Evolutionary conservation across 2,113 vertebrate genomes (phyloP).

Genomic region (Seriola aureovittata): DNA sequence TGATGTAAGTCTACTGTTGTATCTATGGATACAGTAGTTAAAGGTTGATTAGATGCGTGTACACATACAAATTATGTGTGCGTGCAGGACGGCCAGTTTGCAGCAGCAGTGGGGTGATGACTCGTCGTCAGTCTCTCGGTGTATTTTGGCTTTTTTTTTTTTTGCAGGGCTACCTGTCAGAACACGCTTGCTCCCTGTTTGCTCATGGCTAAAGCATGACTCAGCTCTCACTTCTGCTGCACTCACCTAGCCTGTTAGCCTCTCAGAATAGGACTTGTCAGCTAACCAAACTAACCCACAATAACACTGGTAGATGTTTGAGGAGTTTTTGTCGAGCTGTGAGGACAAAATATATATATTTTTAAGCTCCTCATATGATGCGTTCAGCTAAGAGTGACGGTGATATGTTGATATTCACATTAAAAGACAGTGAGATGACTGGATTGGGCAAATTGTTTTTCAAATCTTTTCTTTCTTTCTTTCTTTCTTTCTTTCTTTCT

Average conservation of each 20-base stretch:
- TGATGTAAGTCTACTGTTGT: constrained; percentile 19
- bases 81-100: constrained; percentile 28
- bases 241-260: constrained; percentile 28
- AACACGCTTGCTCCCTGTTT: constrained; percentile 65
- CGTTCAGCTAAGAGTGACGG: background rate
- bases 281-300: constrained; percentile 21
- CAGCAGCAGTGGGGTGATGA: constrained; percentile 32
- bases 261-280: constrained; percentile 1
- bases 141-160: constrained; percentile 13
- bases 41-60: constrained; percentile 32
- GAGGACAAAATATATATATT: background rate
- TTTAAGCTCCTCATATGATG: no score
- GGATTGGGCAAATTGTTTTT: constrained; percentile 32
- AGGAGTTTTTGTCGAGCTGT: background rate
- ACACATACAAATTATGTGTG: constrained; percentile 36
- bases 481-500: constrained; percentile 56
- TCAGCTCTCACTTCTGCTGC: constrained; percentile 39
- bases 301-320: constrained; percentile 1
- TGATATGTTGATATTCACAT: constrained; percentile 14
- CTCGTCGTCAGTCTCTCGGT: constrained; percentile 21
- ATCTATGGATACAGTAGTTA: constrained; percentile 29
- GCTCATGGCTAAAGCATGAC: constrained; percentile 62
- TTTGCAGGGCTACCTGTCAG: constrained; percentile 61
- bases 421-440: background rate
- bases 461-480: constrained; percentile 49